Conservation (phyloP, 2,113 vertebrate species). For the Corydoras sp. region DNA sequence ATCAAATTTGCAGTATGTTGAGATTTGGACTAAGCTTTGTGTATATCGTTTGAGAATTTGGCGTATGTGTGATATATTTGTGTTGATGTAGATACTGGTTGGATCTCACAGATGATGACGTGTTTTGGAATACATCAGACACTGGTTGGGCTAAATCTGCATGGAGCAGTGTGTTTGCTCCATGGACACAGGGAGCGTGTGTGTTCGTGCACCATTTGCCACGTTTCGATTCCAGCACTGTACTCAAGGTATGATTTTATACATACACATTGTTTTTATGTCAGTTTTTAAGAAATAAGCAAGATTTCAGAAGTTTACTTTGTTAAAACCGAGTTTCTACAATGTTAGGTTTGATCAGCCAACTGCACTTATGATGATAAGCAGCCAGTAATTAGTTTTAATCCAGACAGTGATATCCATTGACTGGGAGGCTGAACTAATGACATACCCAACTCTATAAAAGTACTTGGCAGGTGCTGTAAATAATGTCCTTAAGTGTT, state of each 20-base stretch:
- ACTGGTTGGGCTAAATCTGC: conserved; percentile 77
- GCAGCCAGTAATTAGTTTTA: no score
- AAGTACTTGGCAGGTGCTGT: no score
- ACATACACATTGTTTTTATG: neutral
- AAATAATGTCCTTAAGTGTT: no score
- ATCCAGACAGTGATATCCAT: no score
- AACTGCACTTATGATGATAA: no score
- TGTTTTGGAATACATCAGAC: conserved; percentile 76
- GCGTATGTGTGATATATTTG: neutral
- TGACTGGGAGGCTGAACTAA: no score
- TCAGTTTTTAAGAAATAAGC: neutral
- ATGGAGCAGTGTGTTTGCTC: conserved; percentile 71
- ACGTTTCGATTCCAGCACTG: conserved; percentile 58
- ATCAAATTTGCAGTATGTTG: neutral
- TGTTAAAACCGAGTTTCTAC: no score
- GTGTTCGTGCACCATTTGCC: conserved; percentile 70
- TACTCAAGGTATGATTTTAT: conserved; percentile 63
- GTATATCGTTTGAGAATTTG: neutral
- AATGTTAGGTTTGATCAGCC: no score
- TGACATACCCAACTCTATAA: no score
- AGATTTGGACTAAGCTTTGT: neutral
- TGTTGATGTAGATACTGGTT: conserved; percentile 67
- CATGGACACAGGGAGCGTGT: conserved; percentile 75
- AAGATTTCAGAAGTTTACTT: no score
- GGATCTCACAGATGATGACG: conserved; percentile 66